phyloP scores from a whole-genome alignment of 2,888 invertebrate species.

The Drosophila paranaensis region DNA sequence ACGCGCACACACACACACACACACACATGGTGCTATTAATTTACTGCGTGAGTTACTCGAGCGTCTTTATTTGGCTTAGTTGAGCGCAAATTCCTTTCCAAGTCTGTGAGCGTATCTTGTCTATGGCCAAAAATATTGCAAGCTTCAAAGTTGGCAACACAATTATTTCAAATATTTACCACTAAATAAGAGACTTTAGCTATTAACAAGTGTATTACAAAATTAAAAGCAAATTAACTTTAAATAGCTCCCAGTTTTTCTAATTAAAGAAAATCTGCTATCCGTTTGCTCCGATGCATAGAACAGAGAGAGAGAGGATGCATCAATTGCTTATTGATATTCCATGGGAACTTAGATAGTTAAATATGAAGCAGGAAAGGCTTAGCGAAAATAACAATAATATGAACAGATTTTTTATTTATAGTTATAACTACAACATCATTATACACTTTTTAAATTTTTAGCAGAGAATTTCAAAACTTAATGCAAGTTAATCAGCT shows the following conservation, averaged over 20 bases:
- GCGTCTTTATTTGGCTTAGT: conserved; percentile 67
- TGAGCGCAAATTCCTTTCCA: conserved; percentile 23
- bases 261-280: not conserved
- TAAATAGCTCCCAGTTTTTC: not conserved
- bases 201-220: not conserved
- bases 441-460: too few relatives aligned
- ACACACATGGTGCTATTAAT: not conserved
- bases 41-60: conserved; percentile 50
- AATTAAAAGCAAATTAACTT: not conserved
- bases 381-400: not conserved
- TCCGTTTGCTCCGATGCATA: too few relatives aligned
- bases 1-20: conserved; percentile 3
- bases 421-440: too few relatives aligned
- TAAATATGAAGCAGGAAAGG: not conserved
- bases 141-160: conserved; percentile 6
- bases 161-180: conserved; percentile 25
- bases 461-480: too few relatives aligned
- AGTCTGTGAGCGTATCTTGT: conserved; percentile 49
- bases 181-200: not conserved
- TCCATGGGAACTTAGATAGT: not conserved
- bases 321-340: too few relatives aligned
- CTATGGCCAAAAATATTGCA: conserved; percentile 16
- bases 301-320: too few relatives aligned
- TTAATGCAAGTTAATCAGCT: not conserved
- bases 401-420: too few relatives aligned